These are phyloP conservation scores for Crepidodera aurea DNA, from an alignment of 2,888 invertebrate species.

Conservation along the genomic window DNA sequence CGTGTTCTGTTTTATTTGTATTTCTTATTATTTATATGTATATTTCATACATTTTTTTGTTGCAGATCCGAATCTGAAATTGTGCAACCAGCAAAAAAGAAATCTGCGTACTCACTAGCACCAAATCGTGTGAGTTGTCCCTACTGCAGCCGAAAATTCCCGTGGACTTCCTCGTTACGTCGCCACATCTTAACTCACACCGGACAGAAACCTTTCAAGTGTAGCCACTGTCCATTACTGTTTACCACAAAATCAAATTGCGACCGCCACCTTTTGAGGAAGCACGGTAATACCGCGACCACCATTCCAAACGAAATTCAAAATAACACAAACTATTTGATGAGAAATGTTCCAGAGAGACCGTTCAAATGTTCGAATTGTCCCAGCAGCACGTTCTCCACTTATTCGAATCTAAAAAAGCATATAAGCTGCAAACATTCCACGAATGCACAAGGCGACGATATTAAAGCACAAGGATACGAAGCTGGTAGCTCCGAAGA, in stretches of 20 bases:
- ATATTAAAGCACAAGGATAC: constrained; percentile 60
- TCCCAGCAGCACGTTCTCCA: constrained; percentile 84
- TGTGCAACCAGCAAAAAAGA: constrained; percentile 74
- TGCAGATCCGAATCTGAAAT: constrained; percentile 77
- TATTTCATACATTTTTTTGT: constrained; percentile 25
- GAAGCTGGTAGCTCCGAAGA: constrained; percentile 61
- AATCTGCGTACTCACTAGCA: constrained; percentile 93
- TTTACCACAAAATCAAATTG: constrained; percentile 98
- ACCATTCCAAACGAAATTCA: constrained; percentile 55
- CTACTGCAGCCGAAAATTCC: constrained; percentile 92
- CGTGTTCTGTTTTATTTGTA: no score
- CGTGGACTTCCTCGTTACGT: constrained; percentile 95
- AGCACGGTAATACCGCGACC: constrained; percentile 73
- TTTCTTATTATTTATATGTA: no score
- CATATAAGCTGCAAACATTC: constrained; percentile 79
- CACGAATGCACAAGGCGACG: constrained; percentile 59
- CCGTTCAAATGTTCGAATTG: constrained; percentile 83
- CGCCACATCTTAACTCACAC: constrained; percentile 95
- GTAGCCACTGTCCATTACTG: constrained; percentile 89
- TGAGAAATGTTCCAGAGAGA: constrained; percentile 77
- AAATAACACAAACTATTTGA: constrained; percentile 59
- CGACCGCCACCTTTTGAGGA: constrained; percentile 90
- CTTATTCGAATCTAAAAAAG: constrained; percentile 79
- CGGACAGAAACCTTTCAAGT: constrained; percentile 95
- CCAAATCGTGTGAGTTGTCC: constrained; percentile 94